phyloP scores from a whole-genome alignment of 2,797 vertebrate species.

The Scleropages formosus region DNA sequence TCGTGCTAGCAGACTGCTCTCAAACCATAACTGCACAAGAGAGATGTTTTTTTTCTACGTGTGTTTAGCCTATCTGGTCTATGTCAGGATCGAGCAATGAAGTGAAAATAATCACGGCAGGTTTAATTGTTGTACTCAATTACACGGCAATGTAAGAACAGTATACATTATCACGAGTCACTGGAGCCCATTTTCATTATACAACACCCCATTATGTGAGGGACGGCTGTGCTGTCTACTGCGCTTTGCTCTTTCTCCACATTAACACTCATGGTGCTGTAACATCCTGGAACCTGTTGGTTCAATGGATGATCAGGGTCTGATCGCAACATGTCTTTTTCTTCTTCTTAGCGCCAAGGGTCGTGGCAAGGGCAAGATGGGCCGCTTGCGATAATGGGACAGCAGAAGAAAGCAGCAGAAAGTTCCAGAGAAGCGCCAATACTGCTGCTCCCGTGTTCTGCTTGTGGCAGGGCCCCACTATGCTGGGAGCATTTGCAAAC shows the following conservation, averaged over 20 bases:
- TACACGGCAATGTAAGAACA: no score
- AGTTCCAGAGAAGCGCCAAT: background rate
- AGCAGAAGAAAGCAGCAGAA: constrained; percentile 21
- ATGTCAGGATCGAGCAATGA: no score
- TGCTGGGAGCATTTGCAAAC: background rate
- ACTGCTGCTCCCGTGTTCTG: background rate
- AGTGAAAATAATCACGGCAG: no score
- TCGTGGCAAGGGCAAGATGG: constrained; percentile 65
- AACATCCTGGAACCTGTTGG: constrained; percentile 1
- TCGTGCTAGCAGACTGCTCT: no score
- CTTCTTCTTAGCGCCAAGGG: constrained; percentile 61
- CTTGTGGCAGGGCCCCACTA: background rate
- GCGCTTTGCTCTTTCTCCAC: background rate
- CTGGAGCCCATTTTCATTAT: no score
- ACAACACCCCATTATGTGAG: no score
- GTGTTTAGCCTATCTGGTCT: no score
- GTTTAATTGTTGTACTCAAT: no score
- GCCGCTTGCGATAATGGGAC: constrained; percentile 55
- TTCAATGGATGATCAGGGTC: background rate
- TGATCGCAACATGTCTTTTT: constrained; percentile 11
- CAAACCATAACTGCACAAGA: no score
- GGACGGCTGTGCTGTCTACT: no score
- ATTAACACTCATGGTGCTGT: background rate
- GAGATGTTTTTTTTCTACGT: no score
- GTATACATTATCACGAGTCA: no score